These are phyloP conservation scores for Perdita meconis DNA, from an alignment of 2,888 invertebrate genomes.

Conservation along the genomic window DNA sequence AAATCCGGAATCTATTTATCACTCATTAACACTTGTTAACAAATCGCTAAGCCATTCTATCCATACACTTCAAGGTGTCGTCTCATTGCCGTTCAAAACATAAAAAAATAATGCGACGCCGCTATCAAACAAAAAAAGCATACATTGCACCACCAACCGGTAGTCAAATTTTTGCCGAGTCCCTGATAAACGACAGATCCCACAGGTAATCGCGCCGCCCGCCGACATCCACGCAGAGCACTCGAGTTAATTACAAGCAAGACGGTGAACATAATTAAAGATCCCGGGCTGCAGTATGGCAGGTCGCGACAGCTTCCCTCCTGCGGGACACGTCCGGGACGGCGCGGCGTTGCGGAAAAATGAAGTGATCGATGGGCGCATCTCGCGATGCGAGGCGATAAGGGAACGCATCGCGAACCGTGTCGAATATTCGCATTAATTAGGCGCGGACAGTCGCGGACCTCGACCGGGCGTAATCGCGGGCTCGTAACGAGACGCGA, in stretches of 20 bases:
- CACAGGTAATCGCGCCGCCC: neutral
- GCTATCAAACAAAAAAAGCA: no score
- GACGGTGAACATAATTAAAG: constrained; percentile 2
- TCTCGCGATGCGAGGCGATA: neutral
- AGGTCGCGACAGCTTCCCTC: constrained; percentile 3
- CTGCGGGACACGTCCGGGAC: neutral
- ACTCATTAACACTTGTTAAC: no score
- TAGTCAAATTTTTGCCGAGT: no score
- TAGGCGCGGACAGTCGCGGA: constrained; percentile 8
- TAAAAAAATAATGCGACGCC: no score
- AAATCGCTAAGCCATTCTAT: no score
- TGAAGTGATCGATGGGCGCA: constrained; percentile 20
- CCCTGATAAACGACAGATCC: neutral
- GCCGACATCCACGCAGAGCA: neutral
- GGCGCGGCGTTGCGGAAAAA: neutral
- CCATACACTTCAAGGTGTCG: no score
- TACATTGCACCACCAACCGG: no score
- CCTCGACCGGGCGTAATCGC: constrained; percentile 21
- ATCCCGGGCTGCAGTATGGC: neutral
- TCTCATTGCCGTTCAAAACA: no score
- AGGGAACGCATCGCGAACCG: neutral
- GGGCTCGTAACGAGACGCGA: neutral
- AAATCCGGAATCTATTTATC: no score
- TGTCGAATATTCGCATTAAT: constrained; percentile 44
- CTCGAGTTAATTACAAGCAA: constrained; percentile 2